Conservation (phyloP, 2,797 vertebrate genomes). For the Pantherophis alleghaniensis region DNA sequence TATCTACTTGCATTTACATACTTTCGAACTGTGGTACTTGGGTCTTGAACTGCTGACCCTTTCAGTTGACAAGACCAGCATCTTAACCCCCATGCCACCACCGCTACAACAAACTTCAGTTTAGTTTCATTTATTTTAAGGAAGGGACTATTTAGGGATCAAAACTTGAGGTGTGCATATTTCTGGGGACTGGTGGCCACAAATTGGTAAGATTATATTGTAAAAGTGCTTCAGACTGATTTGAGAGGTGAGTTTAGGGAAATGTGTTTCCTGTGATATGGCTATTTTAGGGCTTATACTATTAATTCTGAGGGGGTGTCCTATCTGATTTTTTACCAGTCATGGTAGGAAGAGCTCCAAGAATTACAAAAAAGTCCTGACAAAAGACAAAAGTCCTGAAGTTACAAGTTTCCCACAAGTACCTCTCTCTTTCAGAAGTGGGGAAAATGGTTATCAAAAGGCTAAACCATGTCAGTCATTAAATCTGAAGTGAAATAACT, state of each 20-base stretch:
- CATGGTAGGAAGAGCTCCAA: neutral
- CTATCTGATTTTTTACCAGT: neutral
- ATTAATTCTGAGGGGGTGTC: neutral
- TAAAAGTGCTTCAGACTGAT: neutral
- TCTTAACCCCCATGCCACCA: neutral
- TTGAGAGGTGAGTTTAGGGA: too few species aligned
- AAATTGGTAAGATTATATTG: neutral
- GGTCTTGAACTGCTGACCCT: neutral
- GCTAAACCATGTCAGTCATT: neutral
- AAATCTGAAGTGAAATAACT: neutral
- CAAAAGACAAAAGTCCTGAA: too few species aligned
- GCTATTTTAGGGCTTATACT: neutral
- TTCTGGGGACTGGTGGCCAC: neutral
- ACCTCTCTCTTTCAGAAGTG: neutral
- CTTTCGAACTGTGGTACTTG: neutral
- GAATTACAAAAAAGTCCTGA: neutral
- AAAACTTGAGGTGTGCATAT: neutral
- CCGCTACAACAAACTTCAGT: neutral
- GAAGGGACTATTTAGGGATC: neutral
- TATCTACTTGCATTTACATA: neutral
- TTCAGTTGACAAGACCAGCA: too few species aligned
- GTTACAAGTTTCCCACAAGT: neutral
- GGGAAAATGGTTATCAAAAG: neutral
- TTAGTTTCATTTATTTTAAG: neutral
- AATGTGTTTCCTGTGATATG: too few species aligned